These are phyloP conservation scores for Champsocephalus gunnari DNA, from an alignment of 2,797 vertebrate species.

Conservation along the genomic window DNA sequence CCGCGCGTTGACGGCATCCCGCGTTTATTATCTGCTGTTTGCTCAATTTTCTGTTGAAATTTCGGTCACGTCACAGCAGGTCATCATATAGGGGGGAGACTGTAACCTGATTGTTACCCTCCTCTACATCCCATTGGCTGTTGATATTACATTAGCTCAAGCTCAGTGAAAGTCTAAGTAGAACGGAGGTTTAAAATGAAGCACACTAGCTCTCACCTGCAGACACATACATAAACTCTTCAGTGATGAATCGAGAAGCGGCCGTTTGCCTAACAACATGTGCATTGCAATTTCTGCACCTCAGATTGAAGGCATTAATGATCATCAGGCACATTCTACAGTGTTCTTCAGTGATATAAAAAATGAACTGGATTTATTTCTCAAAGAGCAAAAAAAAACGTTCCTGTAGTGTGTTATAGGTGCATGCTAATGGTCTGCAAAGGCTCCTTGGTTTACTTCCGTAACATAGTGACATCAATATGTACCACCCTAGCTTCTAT, in stretches of 20 bases:
- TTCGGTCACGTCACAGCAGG: neutral
- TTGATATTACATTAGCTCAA: neutral
- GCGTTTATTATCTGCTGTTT: neutral
- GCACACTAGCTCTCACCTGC: neutral
- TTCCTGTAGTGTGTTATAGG: neutral
- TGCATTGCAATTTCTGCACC: neutral
- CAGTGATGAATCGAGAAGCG: neutral
- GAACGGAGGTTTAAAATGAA: accelerated
- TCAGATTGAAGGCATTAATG: neutral
- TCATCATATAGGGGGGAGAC: neutral
- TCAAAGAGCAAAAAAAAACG: neutral
- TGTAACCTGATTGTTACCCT: conserved; percentile 2
- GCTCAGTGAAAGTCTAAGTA: neutral
- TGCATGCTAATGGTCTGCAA: too few species aligned
- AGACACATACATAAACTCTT: neutral
- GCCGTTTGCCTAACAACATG: neutral
- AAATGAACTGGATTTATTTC: neutral
- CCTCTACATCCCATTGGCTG: neutral
- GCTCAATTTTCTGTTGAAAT: neutral
- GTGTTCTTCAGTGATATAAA: neutral
- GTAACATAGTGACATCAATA: too few species aligned
- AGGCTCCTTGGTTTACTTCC: too few species aligned
- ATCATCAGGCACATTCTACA: neutral
- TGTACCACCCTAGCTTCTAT: too few species aligned
- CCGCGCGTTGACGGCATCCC: neutral